A percentile compares a stretch with the other conserved stretches of the same genome.
These are phyloP conservation scores for Rhabditoides inermis DNA, from an alignment of 2,888 invertebrate genomes.

Conservation along the genomic window DNA sequence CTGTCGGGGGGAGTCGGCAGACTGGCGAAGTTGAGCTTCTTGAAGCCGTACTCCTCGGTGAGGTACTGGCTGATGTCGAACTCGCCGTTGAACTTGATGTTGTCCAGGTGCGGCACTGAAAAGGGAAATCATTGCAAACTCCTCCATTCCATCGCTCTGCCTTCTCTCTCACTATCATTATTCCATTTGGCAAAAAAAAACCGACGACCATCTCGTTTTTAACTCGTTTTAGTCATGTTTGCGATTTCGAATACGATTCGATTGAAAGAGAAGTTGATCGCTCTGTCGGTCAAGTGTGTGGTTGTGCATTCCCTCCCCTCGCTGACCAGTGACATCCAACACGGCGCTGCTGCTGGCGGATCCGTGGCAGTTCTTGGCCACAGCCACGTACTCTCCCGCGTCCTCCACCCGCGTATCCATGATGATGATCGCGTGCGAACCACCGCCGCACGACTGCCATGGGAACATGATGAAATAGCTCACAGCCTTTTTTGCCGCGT, in stretches of 20 bases:
- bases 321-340: constrained; percentile 45
- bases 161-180: no score
- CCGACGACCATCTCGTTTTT: no score
- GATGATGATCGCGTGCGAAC: constrained; percentile 50
- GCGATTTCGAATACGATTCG: no score
- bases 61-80: constrained; percentile 49
- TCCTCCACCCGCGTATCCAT: constrained; percentile 47
- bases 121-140: background rate
- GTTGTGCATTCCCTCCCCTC: background rate
- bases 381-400: constrained; percentile 49
- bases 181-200: no score
- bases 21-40: constrained; percentile 44
- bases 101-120: constrained; percentile 44
- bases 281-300: no score
- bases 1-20: constrained; percentile 80
- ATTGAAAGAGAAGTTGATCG: no score
- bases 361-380: constrained; percentile 48
- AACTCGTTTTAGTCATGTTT: no score
- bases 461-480: no score
- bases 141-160: background rate
- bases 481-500: no score
- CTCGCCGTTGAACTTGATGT: constrained; percentile 49
- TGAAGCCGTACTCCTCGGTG: constrained; percentile 52
- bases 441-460: constrained; percentile 46
- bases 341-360: constrained; percentile 46